Base-by-base conservation (phyloP, 2,797 vertebrate species). In the Tadarida brasiliensis region DNA sequence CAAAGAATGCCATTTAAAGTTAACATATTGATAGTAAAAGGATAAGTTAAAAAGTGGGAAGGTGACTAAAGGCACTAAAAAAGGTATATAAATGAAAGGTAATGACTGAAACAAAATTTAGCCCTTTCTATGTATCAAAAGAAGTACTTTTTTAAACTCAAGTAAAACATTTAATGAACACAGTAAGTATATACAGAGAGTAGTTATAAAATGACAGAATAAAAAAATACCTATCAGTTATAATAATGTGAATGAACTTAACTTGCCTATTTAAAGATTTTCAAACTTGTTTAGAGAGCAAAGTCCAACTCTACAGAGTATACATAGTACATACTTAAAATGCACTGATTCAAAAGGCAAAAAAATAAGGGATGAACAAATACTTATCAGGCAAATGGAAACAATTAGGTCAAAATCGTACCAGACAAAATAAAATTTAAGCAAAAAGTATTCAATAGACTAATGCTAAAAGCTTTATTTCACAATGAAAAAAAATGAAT, bases 371-470 rank as follows among this genome's bases (percentile, higher is more conserved):
- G 30, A 39, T 4, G 1, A 33, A 44, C 57, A 85, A 78, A 71
- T 44, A 73, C 17, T n/a, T 89, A 57, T 47, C 20, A 54, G 49
- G 26, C 20, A 90, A 90, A 86, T 67, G 73, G 49, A 81, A 57
- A 49, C 30, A 80, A 39, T 90, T 19, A 26, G n/a, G 35, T 39
- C 71, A 59, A 68, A 73, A 44, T 68, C 76, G 67, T 39, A 90
- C 7, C 19, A 67, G 56, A 78, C 39, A 78, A 89, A 92, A 89
- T 77, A 83, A 85, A 95, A 85, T 5, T 67, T 54, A 57, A 80
- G 63, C 20, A 67, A 59, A 95, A 93, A 78, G 26, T 44, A 67
- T n/a, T 80, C 14, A 76, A 78, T 20, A 17, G 47, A 67, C 14
- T 67, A 85, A 86, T 26, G 6, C 28, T 76, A 67, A 70, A 61